These are phyloP conservation scores for Lysandra coridon DNA, from an alignment of 2,888 invertebrate genomes.

Conservation along the genomic window DNA sequence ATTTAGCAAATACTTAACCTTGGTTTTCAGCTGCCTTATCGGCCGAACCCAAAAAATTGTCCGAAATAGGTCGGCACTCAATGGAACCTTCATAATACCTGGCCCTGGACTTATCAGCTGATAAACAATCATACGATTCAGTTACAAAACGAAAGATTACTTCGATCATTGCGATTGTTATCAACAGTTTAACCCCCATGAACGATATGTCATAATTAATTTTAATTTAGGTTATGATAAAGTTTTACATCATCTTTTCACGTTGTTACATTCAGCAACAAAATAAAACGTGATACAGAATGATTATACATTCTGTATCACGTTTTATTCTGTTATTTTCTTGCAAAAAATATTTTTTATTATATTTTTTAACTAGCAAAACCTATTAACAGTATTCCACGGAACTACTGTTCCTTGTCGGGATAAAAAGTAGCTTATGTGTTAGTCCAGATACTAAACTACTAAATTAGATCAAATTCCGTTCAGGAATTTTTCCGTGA, in stretches of 20 bases:
- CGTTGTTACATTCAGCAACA: neutral
- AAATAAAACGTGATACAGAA: no score
- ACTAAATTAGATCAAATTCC: no score
- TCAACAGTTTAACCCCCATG: neutral
- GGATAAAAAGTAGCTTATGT: no score
- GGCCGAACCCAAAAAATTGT: neutral
- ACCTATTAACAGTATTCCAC: no score
- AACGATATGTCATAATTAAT: neutral
- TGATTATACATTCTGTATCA: no score
- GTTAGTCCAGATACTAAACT: no score
- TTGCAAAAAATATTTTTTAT: no score
- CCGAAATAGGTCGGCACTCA: neutral
- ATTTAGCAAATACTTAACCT: neutral
- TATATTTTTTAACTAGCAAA: no score
- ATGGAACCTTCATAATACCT: neutral
- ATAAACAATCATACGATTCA: neutral
- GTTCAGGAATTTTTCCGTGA: no score
- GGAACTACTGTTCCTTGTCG: no score
- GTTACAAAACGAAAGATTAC: neutral
- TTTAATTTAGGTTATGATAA: neutral
- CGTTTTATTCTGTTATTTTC: no score
- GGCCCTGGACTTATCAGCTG: neutral
- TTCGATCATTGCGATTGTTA: neutral
- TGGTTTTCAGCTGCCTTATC: neutral
- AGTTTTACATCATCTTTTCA: neutral